Percentiles rank a stretch among this genome's conserved stretches.
phyloP scores from a whole-genome alignment of 30 jellyfish, hydroid and myxozoan genomes.

The Pseudorhiza aurosa region DNA sequence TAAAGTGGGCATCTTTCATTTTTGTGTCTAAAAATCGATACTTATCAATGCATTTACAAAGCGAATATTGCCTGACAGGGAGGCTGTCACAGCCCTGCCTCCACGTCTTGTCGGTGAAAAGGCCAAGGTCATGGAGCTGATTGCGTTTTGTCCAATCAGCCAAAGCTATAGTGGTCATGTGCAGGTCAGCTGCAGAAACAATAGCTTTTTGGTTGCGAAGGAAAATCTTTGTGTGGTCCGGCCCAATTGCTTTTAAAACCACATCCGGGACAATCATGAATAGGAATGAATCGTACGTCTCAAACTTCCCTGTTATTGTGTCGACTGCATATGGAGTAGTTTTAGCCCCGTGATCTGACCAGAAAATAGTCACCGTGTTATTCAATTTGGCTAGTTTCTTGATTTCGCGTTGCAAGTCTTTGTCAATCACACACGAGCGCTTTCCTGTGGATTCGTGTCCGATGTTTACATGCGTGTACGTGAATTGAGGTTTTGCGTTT shows the following conservation, averaged over 20 bases:
- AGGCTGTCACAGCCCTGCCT: conserved; percentile 59
- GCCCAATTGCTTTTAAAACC: conserved; percentile 22
- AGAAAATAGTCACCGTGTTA: conserved; percentile 70
- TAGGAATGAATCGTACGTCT: conserved; percentile 78
- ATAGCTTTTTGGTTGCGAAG: conserved; percentile 66
- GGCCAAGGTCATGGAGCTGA: conserved; percentile 10
- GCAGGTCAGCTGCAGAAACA: conserved; percentile 67
- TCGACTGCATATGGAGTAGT: conserved; percentile 68
- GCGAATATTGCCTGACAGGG: conserved; percentile 64
- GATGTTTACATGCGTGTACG: conserved; percentile 86
- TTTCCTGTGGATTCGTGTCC: conserved; percentile 91
- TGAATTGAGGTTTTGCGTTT: conserved; percentile 63
- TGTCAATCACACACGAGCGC: conserved; percentile 70
- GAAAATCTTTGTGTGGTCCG: neutral
- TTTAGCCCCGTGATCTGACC: conserved; percentile 98
- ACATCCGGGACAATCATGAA: conserved; percentile 60
- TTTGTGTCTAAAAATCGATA: conserved; percentile 9
- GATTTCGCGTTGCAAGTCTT: conserved; percentile 36
- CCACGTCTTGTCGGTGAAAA: conserved; percentile 47
- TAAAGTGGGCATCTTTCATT: neutral
- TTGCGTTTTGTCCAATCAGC: conserved; percentile 15
- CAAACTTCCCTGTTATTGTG: conserved; percentile 83
- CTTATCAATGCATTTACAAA: conserved; percentile 71
- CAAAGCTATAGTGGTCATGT: conserved; percentile 39
- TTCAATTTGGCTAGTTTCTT: conserved; percentile 11